A percentile compares a stretch with the other conserved stretches of the same genome.
Evolutionary conservation across 2,113 vertebrate species (phyloP).

Genomic region (Oryzias javanicus): DNA sequence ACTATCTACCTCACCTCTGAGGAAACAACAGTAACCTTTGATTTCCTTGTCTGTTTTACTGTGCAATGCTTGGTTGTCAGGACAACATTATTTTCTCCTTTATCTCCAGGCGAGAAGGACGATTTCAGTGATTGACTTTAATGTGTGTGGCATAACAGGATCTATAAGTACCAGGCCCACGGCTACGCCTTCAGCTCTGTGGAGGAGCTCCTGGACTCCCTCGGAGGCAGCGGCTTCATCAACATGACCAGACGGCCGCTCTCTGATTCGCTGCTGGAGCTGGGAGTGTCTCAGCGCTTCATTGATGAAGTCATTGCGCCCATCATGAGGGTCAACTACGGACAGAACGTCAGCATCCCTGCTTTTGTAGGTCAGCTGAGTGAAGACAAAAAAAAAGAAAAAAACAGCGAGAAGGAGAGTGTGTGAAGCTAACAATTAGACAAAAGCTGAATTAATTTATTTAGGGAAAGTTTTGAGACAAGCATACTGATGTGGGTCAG

Average conservation of each 20-base stretch:
- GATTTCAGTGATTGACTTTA: not conserved
- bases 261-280: conserved; percentile 89
- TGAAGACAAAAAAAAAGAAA: conserved; percentile 8
- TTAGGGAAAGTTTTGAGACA: not conserved
- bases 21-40: conserved; percentile 7
- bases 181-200: conserved; percentile 93
- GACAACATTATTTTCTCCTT: not conserved
- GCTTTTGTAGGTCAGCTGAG: conserved; percentile 89
- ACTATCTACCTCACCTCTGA: conserved; percentile 14
- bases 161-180: conserved; percentile 97
- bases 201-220: conserved; percentile 88
- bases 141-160: conserved; percentile 69
- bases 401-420: not conserved
- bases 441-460: not conserved
- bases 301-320: conserved; percentile 93
- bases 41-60: not conserved
- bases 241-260: conserved; percentile 93
- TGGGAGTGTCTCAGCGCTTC: conserved; percentile 93
- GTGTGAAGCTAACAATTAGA: not conserved
- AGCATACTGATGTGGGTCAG: conserved; percentile 24
- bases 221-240: conserved; percentile 89
- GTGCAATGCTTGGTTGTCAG: not conserved
- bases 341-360: conserved; percentile 90
- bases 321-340: conserved; percentile 90
- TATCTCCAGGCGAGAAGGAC: not conserved